A percentile compares a stretch with the other conserved stretches of the same genome.
Evolutionary conservation across 2,888 invertebrate species (phyloP).

Genomic region (Epirrhoe tristata): DNA sequence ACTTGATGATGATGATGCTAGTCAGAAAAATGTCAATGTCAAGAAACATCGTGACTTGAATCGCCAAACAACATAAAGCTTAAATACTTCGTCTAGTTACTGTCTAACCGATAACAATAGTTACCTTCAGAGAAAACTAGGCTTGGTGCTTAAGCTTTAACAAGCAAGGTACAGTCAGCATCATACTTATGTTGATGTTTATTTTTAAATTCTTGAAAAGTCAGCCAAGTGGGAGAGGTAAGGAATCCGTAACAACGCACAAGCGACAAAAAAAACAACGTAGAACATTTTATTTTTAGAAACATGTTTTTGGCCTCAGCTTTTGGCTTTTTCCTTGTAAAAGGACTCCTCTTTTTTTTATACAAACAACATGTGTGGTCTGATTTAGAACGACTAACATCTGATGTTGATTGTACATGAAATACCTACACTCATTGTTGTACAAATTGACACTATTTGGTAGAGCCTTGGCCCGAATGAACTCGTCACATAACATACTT

Average conservation of each 20-base stretch:
- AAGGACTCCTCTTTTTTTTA: too few relatives aligned
- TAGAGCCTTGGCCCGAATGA: conserved; percentile 66
- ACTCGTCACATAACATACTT: conserved; percentile 12
- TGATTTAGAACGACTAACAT: too few relatives aligned
- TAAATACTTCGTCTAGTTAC: conserved; percentile 15
- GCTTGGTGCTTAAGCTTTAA: conserved; percentile 3
- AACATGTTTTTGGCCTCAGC: too few relatives aligned
- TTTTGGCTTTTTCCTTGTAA: too few relatives aligned
- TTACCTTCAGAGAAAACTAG: conserved; percentile 8
- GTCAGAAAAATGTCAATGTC: background rate
- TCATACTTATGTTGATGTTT: background rate
- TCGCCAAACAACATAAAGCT: background rate
- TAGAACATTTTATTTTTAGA: too few relatives aligned
- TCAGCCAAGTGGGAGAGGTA: background rate
- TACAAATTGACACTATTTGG: conserved; percentile 62
- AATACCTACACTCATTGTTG: conserved; percentile 51
- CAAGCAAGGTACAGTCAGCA: background rate
- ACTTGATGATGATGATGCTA: background rate
- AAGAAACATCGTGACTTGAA: conserved; percentile 6
- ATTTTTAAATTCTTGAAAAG: background rate
- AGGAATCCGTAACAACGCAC: background rate
- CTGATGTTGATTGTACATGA: conserved; percentile 34
- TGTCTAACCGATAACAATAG: conserved; percentile 20
- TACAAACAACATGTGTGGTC: too few relatives aligned
- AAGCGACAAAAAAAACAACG: too few relatives aligned